Base-by-base conservation (phyloP, 30 jellyfish, hydroid and myxozoan genomes). In the Aurelia aurita complex sp. Pacific region DNA sequence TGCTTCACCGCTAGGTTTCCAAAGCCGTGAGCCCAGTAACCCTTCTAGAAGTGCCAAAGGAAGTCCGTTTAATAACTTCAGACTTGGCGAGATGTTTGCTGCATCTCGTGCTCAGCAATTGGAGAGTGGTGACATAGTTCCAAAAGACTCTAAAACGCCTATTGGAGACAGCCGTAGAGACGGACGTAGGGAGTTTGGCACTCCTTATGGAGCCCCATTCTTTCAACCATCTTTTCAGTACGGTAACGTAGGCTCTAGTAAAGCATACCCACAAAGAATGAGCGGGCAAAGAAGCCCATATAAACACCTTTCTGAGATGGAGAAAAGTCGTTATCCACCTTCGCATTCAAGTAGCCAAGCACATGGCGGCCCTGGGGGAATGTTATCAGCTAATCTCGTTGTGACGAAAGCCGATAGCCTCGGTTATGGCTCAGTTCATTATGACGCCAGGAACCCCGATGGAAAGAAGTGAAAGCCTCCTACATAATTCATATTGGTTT, bases 251-350 rank as follows among this genome's bases (percentile, higher is more conserved):
- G 64, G 76, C 18, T 63, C 93, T 57, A 84, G 74, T 38, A 84
- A 84, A 54, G 57, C 82, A 10, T 84, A 59, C 52, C 17, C 85
- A 4, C 93, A 73, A 35, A 34, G 93, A 13, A 42, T 84, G 82
- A 73, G 87, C 52, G 93, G 75, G 19, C 93, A 84, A 71, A 83
- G 93, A 17, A 84, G 93, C 82, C 93, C 93, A 2, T 84, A 84
- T 50, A 84, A 84, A 43, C 92, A 82, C 69, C 76, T 81, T 1
- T 67, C 93, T 4, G 93, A 84, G 42, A 54, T 67, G 67, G 93
- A 84, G 61, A 84, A 73, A 65, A 33, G 66, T 42, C 77, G 93
- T 7, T 84, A 73, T 62, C 93, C 81, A 46, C 60, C 87, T 2
- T 67, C 87, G 5, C 93, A 84, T 36, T 52, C 93, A 14, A 77